Base-by-base conservation (phyloP, 2,113 vertebrate genomes). In the Syngnathus floridae region DNA sequence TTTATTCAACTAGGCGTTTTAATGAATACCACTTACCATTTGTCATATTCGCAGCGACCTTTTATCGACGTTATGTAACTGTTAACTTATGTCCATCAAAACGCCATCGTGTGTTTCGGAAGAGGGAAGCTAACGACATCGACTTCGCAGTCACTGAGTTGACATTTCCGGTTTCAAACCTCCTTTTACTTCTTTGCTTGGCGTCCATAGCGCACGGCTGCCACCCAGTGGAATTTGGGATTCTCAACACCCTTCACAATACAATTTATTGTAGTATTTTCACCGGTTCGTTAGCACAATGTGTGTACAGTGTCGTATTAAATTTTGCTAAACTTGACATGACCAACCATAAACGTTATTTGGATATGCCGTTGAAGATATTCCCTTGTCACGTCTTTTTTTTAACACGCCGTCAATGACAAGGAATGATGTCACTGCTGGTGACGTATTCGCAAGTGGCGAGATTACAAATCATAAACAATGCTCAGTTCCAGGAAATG, bases 41-140 rank as follows among this genome's bases (percentile, higher is more conserved):
- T 66, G 90, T 91, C 90, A 91, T 91, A 13, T 68, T 89, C 57
- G 77, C 82, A 66, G 71, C 36, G 82, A 76, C 35, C 70, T 55
- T 79, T 61, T 56, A 64, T 66, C 62, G 45, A 51, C 36, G 36
- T 52, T 70, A 55, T 51, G 38, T 31, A 13, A 71, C 54, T 43
- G 54, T 43, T 71, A 69, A 35, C 41, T 61, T 41, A 31, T 65
- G 31, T 58, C 55, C 48, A 59, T 79, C 59, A 83, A 43, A 54
- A 76, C 45, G 19, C 45, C 87, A 87, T 88, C 57, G 21, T 80
- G 66, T 43, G 17, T 21, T 40, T 58, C 16, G 17, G 66, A 46
- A 67, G 51, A 61, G 26, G 0, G 71, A 26, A 63, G 62, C 2
- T 61, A 52, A 66, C 17, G 13, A 35, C 19, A 26, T 5, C 14